Base-by-base conservation (phyloP, 2,113 vertebrate genomes). In the Chlamydotis undulata region DNA sequence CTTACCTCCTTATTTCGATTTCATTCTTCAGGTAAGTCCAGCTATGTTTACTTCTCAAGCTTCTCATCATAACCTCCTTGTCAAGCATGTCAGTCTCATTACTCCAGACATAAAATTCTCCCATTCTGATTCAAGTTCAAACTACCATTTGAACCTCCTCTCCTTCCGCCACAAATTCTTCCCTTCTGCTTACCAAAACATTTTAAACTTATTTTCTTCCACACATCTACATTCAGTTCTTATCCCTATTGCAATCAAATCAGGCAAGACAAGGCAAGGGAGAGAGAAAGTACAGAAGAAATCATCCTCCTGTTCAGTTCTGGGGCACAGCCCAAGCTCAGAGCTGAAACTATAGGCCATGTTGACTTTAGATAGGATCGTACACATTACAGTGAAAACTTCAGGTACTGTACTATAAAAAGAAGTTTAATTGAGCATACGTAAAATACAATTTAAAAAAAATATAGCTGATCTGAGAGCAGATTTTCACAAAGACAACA, bases 231-330 rank as follows among this genome's bases (percentile, higher is more conserved):
- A 83, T 50, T 59, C 52, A 63, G 2, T 86, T 89, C 68, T 93
- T 94, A 94, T 56, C 75, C 50, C 79, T 43, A 2, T n/a, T 69
- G 59, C 59, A 69, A 91, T 78, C 71, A 85, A 82, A 91, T 12
- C 52, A 86, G 67, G 61, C 87, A 96, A 93, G 83, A 94, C 65
- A 86, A 78, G 49, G 29, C 73, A 84, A 82, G 65, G 35, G 41
- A 86, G 50, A 79, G 61, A 73, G 33, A 90, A 89, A 89, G 61
- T 22, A 78, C 43, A 53, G 67, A 79, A 75, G 39, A 86, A 93
- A 53, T 11, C 16, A 49, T 79, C 79, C 52, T 91, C 79, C 24
- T 45, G 19, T 21, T 75, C 52, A n/a, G 35, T 41, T 69, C 50
- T 47, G 60, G 35, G 45, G 52, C 70, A 82, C 55, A 67, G 83